phyloP scores from a whole-genome alignment of 1,140 invertebrate species.

The Aphelenchoides besseyi region DNA sequence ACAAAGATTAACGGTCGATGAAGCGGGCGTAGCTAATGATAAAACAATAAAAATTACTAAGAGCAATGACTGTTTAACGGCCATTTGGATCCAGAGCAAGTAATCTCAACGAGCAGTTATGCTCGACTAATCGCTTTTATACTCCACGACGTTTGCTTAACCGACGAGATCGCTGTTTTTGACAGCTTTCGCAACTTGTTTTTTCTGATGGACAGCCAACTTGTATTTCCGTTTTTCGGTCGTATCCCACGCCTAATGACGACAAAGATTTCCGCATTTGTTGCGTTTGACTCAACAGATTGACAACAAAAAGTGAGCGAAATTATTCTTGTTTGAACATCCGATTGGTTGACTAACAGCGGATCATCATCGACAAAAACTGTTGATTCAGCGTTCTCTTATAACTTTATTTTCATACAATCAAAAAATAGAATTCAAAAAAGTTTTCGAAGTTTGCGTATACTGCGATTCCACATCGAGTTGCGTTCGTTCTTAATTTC shows the following conservation, averaged over 20 bases:
- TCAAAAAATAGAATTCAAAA: not conserved
- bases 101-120: not conserved
- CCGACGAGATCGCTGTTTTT: not conserved
- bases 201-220: not conserved
- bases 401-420: not conserved
- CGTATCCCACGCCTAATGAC: not conserved
- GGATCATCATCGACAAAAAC: no score
- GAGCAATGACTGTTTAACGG: not conserved
- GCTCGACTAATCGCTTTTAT: not conserved
- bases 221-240: not conserved
- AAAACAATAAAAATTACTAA: not conserved
- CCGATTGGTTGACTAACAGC: not conserved
- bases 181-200: not conserved
- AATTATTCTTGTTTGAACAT: not conserved
- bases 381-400: no score
- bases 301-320: no score
- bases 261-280: not conserved
- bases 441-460: not conserved
- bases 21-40: not conserved
- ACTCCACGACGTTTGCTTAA: not conserved
- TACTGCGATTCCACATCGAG: not conserved
- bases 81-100: not conserved
- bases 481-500: not conserved
- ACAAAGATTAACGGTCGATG: not conserved
- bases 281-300: not conserved